Base-by-base conservation (phyloP, 2,113 vertebrate species). In the Cairina moschata region DNA sequence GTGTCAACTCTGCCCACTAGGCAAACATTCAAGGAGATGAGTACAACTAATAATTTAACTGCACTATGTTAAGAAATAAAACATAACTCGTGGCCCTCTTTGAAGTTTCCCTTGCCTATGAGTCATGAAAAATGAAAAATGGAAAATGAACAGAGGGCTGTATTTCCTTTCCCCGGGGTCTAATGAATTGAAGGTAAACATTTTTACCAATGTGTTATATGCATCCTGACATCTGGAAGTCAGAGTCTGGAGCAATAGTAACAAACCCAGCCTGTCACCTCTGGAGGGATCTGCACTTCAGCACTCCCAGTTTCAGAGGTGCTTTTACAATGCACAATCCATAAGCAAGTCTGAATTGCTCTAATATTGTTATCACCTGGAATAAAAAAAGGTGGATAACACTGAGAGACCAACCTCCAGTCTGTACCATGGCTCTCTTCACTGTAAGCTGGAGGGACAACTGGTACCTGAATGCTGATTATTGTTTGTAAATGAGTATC, bases 1-100 rank as follows among this genome's bases (percentile, higher is more conserved):
- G 86, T 82, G 81, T 94, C 93, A 96, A 93, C 92, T 92, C 63
- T 73, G 31, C 73, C 21, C 73, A 73, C 73, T 83, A 42, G 82
- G 76, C 86, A 91, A 94, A 93, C 83, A 76, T 22, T 56, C 77
- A 58, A 75, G 40, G 31, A 90, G 69, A 95, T 92, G 44, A 40
- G 18, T 65, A 79, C 62, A 91, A 82, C 42, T 72, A 80, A 68
- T 71, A 83, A 84, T 78, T 91, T 78, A 82, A 86, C 79, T 68
- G 40, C 77, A 82, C 32, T 86, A 13, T 22, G n/a, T 38, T 82
- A 89, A 88, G 85, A 60, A 96, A 60, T 13, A 76, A 95, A 84
- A 69, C 18, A 60, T 62, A 88, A 83, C n/a, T 94, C 60, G 46
- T n/a, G 42, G 65, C 23, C 18, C 14, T 62, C 80, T 95, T 87